Conservation (phyloP, 2,888 invertebrate species). For the Hyles lineata region DNA sequence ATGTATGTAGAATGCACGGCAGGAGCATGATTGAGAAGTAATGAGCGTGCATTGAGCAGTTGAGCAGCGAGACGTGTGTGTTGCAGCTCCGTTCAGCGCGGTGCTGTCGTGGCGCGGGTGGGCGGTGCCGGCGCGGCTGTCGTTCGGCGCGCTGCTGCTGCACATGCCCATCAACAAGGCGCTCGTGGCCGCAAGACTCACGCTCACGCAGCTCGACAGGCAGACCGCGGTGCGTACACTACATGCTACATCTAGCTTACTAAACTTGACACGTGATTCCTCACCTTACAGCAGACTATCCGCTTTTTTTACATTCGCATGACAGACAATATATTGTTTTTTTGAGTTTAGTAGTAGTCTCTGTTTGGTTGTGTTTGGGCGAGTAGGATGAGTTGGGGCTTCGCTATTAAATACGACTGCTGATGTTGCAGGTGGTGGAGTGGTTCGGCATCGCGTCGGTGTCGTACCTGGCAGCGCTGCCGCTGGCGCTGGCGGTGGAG, state of each 20-base stretch:
- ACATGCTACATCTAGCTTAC: too few relatives aligned
- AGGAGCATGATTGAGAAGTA: too few relatives aligned
- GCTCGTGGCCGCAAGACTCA: conserved; percentile 61
- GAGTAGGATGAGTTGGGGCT: too few relatives aligned
- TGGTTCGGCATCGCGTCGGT: conserved; percentile 73
- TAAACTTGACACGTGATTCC: not conserved
- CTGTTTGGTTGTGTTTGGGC: too few relatives aligned
- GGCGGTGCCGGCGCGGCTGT: conserved; percentile 70
- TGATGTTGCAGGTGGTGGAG: conserved; percentile 58
- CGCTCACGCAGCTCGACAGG: conserved; percentile 63
- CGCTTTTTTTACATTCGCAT: not conserved
- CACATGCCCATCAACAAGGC: conserved; percentile 78
- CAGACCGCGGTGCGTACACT: conserved; percentile 55
- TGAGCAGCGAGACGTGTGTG: not conserved
- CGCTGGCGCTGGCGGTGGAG: conserved; percentile 77
- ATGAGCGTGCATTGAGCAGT: too few relatives aligned
- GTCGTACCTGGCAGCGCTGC: conserved; percentile 70
- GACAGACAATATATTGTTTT: not conserved
- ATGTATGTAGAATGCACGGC: too few relatives aligned
- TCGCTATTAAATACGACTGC: not conserved
- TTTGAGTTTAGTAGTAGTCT: too few relatives aligned
- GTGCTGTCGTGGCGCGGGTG: conserved; percentile 66
- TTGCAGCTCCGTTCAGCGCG: conserved; percentile 60
- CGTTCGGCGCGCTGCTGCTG: conserved; percentile 76
- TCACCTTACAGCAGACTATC: not conserved